These are phyloP conservation scores for Hemicentrotus pulcherrimus DNA, from an alignment of 35 echinoderm and acorn worm genomes.

Conservation along the genomic window DNA sequence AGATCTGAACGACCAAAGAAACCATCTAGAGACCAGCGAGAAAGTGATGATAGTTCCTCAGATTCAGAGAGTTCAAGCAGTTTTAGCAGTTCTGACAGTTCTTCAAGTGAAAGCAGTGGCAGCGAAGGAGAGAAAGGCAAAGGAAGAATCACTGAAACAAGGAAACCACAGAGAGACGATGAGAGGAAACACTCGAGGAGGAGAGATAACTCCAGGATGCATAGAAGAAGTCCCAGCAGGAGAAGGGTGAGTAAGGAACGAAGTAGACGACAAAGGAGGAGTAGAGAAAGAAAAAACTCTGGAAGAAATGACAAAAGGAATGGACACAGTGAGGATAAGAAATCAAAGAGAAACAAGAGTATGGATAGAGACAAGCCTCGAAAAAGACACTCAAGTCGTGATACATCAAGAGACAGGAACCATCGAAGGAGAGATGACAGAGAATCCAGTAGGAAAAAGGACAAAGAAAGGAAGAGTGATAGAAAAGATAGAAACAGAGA, in stretches of 20 bases:
- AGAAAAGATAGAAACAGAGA: background rate
- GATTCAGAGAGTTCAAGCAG: background rate
- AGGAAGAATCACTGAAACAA: background rate
- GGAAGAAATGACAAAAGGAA: conserved; percentile 10
- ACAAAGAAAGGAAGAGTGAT: background rate
- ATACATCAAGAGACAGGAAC: background rate
- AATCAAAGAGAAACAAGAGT: background rate
- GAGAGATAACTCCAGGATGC: background rate
- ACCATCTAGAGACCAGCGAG: background rate
- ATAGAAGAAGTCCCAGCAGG: background rate
- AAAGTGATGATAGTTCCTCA: background rate
- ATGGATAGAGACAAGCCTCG: background rate
- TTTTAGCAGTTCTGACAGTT: background rate
- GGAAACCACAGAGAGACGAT: background rate
- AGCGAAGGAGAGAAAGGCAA: background rate
- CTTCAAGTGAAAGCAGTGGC: background rate
- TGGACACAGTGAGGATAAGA: background rate
- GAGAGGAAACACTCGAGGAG: background rate
- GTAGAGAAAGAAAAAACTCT: background rate
- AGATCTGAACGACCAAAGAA: background rate
- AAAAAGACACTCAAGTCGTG: background rate
- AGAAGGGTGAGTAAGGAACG: background rate
- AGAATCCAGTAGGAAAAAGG: background rate
- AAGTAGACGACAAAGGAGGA: background rate
- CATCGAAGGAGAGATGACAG: background rate